Percentiles rank a stretch among this genome's conserved stretches.
phyloP scores from a whole-genome alignment of 2,113 vertebrate genomes.

The Cepphus grylle region DNA sequence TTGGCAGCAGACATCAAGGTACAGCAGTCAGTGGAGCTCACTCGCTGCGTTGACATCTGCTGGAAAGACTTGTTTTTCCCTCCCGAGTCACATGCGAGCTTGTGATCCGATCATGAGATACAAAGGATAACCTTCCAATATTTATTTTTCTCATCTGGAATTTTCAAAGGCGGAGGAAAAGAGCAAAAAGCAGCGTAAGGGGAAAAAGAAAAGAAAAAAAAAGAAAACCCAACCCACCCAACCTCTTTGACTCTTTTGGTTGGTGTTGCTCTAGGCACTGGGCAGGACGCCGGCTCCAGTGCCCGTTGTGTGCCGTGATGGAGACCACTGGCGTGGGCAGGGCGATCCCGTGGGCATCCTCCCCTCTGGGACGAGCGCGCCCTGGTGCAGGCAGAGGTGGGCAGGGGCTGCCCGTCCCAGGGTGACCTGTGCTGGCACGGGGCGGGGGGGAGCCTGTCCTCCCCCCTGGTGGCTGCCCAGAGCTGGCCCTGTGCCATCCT shows the following conservation, averaged over 20 bases:
- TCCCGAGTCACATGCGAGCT: conserved; percentile 56
- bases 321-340: fast-evolving
- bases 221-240: neutral
- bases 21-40: neutral
- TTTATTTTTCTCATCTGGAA: conserved; percentile 54
- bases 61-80: conserved; percentile 61
- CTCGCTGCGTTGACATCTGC: conserved; percentile 1
- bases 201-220: neutral
- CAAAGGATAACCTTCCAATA: conserved; percentile 58
- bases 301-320: too few species aligned
- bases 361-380: fast-evolving
- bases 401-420: neutral
- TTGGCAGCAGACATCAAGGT: conserved; percentile 36
- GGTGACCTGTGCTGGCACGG: neutral
- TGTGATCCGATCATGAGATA: conserved; percentile 64
- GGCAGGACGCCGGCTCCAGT: neutral
- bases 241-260: neutral
- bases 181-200: neutral
- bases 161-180: conserved; percentile 16
- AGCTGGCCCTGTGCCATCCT: neutral
- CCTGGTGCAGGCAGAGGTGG: neutral
- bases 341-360: fast-evolving
- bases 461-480: neutral
- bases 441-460: neutral
- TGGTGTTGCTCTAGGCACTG: neutral